Percentiles rank a stretch among this genome's conserved stretches.
phyloP scores from a whole-genome alignment of 2,797 vertebrate species.

The Acanthurus tractus region DNA sequence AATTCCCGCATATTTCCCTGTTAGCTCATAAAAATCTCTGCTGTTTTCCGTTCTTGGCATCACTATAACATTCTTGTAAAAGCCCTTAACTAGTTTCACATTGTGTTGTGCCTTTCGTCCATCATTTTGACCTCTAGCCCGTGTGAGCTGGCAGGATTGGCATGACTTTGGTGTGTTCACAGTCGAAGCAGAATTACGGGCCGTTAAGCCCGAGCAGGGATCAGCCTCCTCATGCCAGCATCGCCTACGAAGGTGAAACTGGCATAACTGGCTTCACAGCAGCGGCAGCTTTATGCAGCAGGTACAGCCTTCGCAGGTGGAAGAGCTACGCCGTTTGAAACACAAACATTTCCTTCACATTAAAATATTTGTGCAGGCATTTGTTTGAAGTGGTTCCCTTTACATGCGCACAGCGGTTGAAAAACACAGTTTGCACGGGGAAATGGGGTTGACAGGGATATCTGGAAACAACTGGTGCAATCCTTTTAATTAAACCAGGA shows the following conservation, averaged over 20 bases:
- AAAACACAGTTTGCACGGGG: constrained; percentile 7
- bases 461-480: constrained; percentile 39
- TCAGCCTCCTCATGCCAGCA: constrained; percentile 11
- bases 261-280: constrained; percentile 16
- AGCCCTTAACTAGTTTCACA: constrained; percentile 36
- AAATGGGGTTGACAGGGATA: not conserved
- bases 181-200: constrained; percentile 40
- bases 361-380: constrained; percentile 26
- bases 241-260: constrained; percentile 37
- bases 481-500: constrained; percentile 73
- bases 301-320: constrained; percentile 5
- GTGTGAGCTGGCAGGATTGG: constrained; percentile 6
- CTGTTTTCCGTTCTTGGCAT: constrained; percentile 10
- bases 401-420: not conserved
- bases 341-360: constrained; percentile 9
- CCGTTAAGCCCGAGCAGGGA: constrained; percentile 19
- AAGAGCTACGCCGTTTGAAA: not conserved
- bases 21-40: not conserved
- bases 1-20: not conserved
- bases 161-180: constrained; percentile 36
- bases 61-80: constrained; percentile 24
- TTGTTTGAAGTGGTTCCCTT: constrained; percentile 16
- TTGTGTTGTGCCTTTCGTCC: constrained; percentile 31
- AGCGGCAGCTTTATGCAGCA: constrained; percentile 8
- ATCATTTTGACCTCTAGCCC: constrained; percentile 42